Base-by-base conservation (phyloP, 2,888 invertebrate species). In the Epirrita christyi region DNA sequence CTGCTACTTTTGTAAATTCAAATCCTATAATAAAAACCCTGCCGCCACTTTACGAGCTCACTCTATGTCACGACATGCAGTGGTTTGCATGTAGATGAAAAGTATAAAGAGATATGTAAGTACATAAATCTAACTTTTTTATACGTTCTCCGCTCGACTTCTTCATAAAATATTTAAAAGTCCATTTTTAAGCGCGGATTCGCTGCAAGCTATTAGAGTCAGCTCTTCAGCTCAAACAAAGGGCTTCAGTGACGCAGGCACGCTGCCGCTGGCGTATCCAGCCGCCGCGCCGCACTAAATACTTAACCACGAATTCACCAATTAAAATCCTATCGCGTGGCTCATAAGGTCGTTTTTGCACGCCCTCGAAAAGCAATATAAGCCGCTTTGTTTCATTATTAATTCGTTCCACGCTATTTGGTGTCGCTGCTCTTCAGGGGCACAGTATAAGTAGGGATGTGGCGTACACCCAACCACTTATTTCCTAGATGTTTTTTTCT, bases 201-300 rank as follows among this genome's bases (percentile, higher is more conserved):
- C 83, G 86, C 85, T 88, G 88, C 86, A 86, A 88, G 89, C 90
- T 91, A 90, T 91, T 92, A 90, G 85, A 89, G 86, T 85, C 88
- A 88, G 85, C 89, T 85, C 88, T 90, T 88, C 86, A 90, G 80
- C 77, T 84, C 85, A 88, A 91, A 90, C 90, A 90, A 90, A 90
- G 88, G 85, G 88, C 83, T 80, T 78, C 84, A 85, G 84, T 81
- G 85, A 85, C 83, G 84, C 78, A 78, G 81, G 78, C 83, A 78
- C 76, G 83, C 78, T 77, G 85, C 83, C 81, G 76, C 78, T 69
- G 77, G 83, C 83, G 78, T 79, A 84, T 81, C 80, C 68, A 78
- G 68, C 68, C 68, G 60, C 73, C 70, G 73, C 74, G 59, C 73
- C 70, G 73, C 74, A 75, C 80, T 85, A 87, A 85, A 81, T 80